These are phyloP conservation scores for Tenthredo scrophulariae DNA, from an alignment of 2,888 invertebrate species.

Conservation along the genomic window DNA sequence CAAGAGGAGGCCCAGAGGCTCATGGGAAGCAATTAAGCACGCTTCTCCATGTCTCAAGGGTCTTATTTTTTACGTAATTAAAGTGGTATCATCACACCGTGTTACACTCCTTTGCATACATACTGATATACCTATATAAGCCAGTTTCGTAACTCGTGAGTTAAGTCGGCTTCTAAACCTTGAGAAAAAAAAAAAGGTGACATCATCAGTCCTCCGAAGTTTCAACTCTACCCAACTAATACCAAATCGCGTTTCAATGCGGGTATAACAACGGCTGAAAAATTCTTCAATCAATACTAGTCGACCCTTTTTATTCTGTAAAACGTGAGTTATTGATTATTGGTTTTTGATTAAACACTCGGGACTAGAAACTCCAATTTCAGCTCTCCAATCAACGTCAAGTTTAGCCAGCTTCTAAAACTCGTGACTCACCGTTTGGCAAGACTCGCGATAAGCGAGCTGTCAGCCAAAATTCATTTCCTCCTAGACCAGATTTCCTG, in stretches of 20 bases:
- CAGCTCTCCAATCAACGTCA: constrained; percentile 17
- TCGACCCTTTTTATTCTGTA: neutral
- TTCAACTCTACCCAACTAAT: neutral
- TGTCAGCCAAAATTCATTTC: neutral
- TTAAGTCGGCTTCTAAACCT: constrained; percentile 22
- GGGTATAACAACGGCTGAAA: neutral
- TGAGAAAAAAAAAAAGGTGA: neutral
- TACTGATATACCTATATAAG: neutral
- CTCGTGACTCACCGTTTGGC: neutral
- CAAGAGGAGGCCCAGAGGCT: neutral
- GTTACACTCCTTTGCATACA: constrained; percentile 23
- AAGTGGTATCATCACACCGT: constrained; percentile 13
- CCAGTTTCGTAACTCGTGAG: constrained; percentile 11
- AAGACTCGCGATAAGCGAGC: neutral
- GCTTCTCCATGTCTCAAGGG: constrained; percentile 22
- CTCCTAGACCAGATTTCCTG: neutral
- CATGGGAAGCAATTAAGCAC: constrained; percentile 37
- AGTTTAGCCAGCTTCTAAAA: neutral
- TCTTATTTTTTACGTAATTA: constrained; percentile 22
- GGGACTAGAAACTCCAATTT: neutral
- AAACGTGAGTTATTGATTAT: constrained; percentile 3
- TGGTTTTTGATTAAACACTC: neutral
- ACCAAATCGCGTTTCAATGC: neutral
- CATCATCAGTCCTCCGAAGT: constrained; percentile 1
- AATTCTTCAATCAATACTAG: neutral